These are phyloP conservation scores for Melopsittacus undulatus DNA, from an alignment of 2,797 vertebrate species.

Conservation along the genomic window DNA sequence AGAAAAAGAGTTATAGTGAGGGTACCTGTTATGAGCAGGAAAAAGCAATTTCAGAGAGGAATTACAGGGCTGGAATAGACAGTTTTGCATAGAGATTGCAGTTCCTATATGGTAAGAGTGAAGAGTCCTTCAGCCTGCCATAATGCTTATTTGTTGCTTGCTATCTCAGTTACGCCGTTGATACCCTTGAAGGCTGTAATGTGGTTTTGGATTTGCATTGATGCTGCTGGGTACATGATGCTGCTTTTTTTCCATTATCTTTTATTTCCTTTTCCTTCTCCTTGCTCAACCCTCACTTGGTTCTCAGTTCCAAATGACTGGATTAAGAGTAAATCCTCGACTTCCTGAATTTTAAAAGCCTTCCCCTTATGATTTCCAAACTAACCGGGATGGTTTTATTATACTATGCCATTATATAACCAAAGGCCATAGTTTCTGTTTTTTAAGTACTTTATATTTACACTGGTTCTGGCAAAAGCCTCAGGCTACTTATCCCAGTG, in stretches of 20 bases:
- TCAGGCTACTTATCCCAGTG: neutral
- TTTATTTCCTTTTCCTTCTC: neutral
- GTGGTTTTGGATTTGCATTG: neutral
- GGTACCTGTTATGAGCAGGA: neutral
- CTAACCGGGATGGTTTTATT: neutral
- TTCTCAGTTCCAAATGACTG: neutral
- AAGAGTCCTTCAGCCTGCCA: neutral
- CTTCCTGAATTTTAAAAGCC: conserved; percentile 16
- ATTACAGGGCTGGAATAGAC: neutral
- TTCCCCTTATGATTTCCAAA: neutral
- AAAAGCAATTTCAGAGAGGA: conserved; percentile 7
- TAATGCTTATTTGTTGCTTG: neutral
- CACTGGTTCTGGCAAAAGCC: neutral
- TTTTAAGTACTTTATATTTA: neutral
- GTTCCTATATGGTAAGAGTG: neutral
- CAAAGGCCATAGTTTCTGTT: neutral
- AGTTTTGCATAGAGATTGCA: neutral
- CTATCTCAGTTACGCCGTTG: neutral
- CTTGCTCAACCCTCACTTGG: neutral
- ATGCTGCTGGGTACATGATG: neutral
- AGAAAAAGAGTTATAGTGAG: neutral
- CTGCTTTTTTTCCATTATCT: neutral
- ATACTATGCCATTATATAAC: neutral
- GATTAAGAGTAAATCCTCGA: neutral
- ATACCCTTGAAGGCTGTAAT: neutral